Evolutionary conservation across 2,113 vertebrate genomes (phyloP).

Genomic region (Peromyscus polionotus): DNA sequence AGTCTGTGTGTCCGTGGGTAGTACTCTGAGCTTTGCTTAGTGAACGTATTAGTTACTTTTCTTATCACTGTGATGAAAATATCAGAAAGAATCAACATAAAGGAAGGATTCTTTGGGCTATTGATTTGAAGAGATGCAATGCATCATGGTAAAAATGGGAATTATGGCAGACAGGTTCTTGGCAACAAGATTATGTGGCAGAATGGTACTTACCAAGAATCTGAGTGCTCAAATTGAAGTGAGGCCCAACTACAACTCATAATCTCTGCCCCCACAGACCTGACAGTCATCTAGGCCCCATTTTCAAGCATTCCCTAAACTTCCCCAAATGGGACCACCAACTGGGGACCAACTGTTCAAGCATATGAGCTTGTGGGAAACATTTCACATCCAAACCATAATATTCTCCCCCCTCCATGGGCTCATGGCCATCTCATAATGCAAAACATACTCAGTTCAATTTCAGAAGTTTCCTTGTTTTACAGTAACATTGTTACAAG

Average conservation of each 20-base stretch:
- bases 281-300: not conserved
- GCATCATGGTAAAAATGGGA: too few species aligned
- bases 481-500: not conserved
- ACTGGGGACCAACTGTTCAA: not conserved
- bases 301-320: not conserved
- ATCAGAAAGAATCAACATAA: not conserved
- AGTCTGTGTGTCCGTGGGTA: accelerated
- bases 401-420: not conserved
- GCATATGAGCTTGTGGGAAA: not conserved
- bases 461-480: not conserved
- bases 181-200: not conserved
- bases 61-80: not conserved
- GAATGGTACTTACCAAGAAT: not conserved
- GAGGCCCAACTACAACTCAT: not conserved
- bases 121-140: not conserved
- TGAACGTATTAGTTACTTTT: not conserved
- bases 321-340: not conserved
- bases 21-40: not conserved
- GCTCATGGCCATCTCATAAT: not conserved
- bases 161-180: not conserved
- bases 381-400: not conserved
- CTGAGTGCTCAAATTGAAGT: not conserved
- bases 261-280: not conserved
- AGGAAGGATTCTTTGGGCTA: not conserved
- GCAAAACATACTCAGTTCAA: not conserved